Evolutionary conservation across 2,888 invertebrate species (phyloP).

Genomic region (Microplitis manilae): DNA sequence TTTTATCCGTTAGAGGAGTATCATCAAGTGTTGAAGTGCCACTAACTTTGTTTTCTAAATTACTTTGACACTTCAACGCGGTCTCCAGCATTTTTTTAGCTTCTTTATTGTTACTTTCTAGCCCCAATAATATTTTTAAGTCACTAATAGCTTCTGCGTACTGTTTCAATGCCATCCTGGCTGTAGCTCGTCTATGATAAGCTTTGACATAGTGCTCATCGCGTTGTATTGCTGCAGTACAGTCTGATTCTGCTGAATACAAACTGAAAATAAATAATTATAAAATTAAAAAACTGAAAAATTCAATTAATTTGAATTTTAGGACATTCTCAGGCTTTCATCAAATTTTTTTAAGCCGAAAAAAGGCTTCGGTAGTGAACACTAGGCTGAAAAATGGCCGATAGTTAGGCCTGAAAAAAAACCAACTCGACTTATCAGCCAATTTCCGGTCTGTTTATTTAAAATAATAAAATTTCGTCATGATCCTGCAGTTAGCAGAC

Average conservation of each 20-base stretch:
- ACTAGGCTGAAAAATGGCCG: too few species aligned
- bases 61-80: constrained; percentile 74
- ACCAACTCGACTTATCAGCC: too few species aligned
- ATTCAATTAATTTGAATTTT: too few species aligned
- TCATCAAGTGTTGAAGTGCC: constrained; percentile 22
- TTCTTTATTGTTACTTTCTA: constrained; percentile 86
- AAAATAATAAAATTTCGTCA: too few species aligned
- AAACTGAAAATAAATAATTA: constrained; percentile 71
- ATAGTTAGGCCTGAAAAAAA: too few species aligned
- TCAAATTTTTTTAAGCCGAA: too few species aligned
- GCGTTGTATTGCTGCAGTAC: constrained; percentile 83
- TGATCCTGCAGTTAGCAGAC: too few species aligned
- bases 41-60: constrained; percentile 66
- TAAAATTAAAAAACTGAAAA: not conserved
- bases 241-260: constrained; percentile 84
- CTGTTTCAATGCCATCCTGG: constrained; percentile 81
- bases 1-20: not conserved
- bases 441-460: too few species aligned
- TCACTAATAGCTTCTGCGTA: constrained; percentile 82
- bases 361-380: too few species aligned
- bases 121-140: constrained; percentile 78
- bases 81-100: constrained; percentile 77
- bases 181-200: constrained; percentile 84
- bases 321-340: too few species aligned
- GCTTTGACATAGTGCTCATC: constrained; percentile 90